Conservation (phyloP, 92 coral and sea anemone genomes). For the Micromussa lordhowensis region DNA sequence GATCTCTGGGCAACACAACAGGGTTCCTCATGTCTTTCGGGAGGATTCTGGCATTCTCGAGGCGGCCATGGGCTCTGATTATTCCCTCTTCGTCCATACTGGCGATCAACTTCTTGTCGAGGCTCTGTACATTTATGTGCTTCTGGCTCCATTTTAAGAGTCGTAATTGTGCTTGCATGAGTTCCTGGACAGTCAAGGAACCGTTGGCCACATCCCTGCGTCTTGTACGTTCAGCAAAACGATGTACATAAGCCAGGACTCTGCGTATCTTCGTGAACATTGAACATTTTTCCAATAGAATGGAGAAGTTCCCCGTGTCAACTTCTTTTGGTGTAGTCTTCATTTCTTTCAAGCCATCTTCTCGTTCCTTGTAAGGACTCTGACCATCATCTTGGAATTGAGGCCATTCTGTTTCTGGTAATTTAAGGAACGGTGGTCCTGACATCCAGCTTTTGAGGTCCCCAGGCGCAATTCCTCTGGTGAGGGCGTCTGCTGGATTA, state of each 20-base stretch:
- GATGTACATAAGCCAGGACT: slow-evolving; percentile 56
- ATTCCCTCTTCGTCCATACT: slow-evolving; percentile 36
- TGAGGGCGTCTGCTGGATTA: slow-evolving; percentile 33
- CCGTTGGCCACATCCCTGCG: slow-evolving; percentile 31
- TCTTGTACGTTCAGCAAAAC: slow-evolving; percentile 36
- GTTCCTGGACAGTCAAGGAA: slow-evolving; percentile 40
- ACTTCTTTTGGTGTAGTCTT: not conserved
- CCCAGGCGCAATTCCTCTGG: slow-evolving; percentile 18
- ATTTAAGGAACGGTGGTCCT: slow-evolving; percentile 36
- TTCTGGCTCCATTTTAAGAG: slow-evolving; percentile 51
- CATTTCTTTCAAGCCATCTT: slow-evolving; percentile 28
- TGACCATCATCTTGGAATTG: slow-evolving; percentile 37
- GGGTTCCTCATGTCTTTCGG: slow-evolving; percentile 55
- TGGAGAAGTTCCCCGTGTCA: slow-evolving; percentile 20
- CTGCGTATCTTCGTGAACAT: slow-evolving; percentile 59
- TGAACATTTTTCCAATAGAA: slow-evolving; percentile 39
- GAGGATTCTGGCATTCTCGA: too few relatives aligned
- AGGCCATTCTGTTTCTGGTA: slow-evolving; percentile 63
- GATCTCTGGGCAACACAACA: slow-evolving; percentile 43
- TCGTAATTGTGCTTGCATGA: slow-evolving; percentile 34
- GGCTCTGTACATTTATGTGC: not conserved
- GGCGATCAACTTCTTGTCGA: slow-evolving; percentile 32
- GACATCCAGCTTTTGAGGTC: slow-evolving; percentile 35
- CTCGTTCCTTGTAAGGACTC: not conserved
- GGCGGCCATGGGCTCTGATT: slow-evolving; percentile 61